Evolutionary conservation across 2,888 invertebrate species (phyloP), one percentile per base, ranked within the genome.

Genomic region (Tachina grossa): DNA sequence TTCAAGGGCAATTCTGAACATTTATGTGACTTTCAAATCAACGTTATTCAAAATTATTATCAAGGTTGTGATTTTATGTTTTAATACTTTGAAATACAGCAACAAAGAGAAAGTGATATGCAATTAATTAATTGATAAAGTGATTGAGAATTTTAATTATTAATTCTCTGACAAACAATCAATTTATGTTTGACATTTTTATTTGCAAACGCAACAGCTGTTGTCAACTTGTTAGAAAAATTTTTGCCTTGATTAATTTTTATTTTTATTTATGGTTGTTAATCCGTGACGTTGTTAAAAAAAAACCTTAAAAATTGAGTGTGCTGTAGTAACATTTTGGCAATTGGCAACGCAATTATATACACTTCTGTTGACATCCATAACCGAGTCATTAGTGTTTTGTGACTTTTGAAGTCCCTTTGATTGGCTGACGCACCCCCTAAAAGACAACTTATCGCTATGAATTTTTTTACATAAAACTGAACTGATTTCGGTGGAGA

Each of bases 1-100:
- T 82, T 82, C 85, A 85, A 79, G 85, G 82, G 68, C 57, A 43
- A n/a, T 72, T 59, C 49, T 78, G 41, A 78, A 41, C 45, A 68
- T 53, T 66, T 68, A 49, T 51, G 39, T 81, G 81, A 75, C 68
- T 75, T 81, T 81, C 81, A 75, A 22, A 68, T 9, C 39, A 69
- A 61, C 8, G 39, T 47, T 41, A 45, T 81, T 61, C 11, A 72
- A 59, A 82, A 69, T 31, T 59, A 66, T 77, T 71, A 78, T 72
- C 83, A 78, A 83, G 83, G 83, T 78, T 74, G 41, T 10, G 49
- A 53, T 66, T 72, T 51, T 41, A 63, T 45, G 71, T 61, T 31
- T 63, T 41, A 45, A 63, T 9, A 41, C 22, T 65, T 65, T 39
- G 43, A 65, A 49, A n/a, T 57, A 31, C 55, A 49, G 49, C 14